These are phyloP conservation scores for Schizothorax lantsangensis DNA, from an alignment of 2,797 vertebrate genomes.

Conservation along the genomic window DNA sequence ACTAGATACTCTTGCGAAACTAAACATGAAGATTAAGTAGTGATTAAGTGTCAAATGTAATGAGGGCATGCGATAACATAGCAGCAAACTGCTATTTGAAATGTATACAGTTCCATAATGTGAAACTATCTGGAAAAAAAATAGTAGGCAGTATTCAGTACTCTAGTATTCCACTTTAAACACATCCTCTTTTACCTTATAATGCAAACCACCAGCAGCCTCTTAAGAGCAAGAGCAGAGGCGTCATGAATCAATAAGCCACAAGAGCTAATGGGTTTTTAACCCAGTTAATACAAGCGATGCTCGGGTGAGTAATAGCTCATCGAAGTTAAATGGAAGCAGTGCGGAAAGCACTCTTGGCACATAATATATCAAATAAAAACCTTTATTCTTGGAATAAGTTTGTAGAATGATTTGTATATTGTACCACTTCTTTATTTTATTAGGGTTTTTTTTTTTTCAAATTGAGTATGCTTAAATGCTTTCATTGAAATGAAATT, in stretches of 20 bases:
- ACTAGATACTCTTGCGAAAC: neutral
- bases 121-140: neutral
- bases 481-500: neutral
- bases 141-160: neutral
- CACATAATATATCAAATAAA: neutral
- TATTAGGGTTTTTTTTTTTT: neutral
- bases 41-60: neutral
- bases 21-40: neutral
- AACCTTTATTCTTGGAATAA: neutral
- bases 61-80: neutral
- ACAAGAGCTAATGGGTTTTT: slow-evolving; percentile 24
- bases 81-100: neutral
- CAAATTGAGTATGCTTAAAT: neutral
- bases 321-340: slow-evolving; percentile 38
- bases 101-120: neutral
- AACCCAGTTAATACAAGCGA: slow-evolving; percentile 20
- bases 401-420: neutral
- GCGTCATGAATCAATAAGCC: slow-evolving; percentile 6
- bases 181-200: neutral
- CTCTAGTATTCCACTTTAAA: neutral
- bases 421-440: neutral
- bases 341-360: neutral
- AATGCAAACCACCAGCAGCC: neutral
- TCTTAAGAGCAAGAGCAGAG: slow-evolving; percentile 18
- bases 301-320: slow-evolving; percentile 37